Conservation (phyloP, 1,140 invertebrate genomes). For the Euwallacea fornicatus region DNA sequence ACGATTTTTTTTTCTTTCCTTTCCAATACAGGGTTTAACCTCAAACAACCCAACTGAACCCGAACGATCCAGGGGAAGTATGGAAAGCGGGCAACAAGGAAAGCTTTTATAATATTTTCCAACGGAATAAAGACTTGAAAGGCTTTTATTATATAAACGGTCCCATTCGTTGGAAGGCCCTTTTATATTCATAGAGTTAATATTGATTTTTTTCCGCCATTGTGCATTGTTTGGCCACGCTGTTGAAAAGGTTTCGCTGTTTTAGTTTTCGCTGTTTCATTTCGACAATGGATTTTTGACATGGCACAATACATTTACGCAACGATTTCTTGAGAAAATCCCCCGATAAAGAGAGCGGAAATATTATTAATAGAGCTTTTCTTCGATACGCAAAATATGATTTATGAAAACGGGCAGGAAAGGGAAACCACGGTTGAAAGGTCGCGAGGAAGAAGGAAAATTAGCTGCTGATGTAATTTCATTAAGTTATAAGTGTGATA, state of each 20-base stretch:
- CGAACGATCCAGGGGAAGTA: slow-evolving; percentile 21
- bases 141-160: slow-evolving; percentile 16
- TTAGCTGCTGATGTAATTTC: no score
- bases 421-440: neutral
- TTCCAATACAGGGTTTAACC: no score
- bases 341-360: neutral
- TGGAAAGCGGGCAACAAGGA: slow-evolving; percentile 15
- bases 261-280: slow-evolving; percentile 8
- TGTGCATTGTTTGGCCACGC: slow-evolving; percentile 1
- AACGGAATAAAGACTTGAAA: slow-evolving; percentile 11
- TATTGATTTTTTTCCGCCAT: slow-evolving; percentile 26
- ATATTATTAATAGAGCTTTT: slow-evolving; percentile 6
- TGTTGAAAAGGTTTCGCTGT: slow-evolving; percentile 23
- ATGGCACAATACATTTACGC: neutral
- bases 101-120: slow-evolving; percentile 24
- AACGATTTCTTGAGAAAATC: neutral
- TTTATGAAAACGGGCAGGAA: neutral
- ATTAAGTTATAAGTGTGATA: no score
- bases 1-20: no score
- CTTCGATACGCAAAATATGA: neutral
- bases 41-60: slow-evolving; percentile 18
- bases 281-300: slow-evolving; percentile 14
- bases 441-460: no score
- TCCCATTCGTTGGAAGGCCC: slow-evolving; percentile 3
- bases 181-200: slow-evolving; percentile 23